These are phyloP conservation scores for Tyria jacobaeae DNA, from an alignment of 2,888 invertebrate genomes.

Conservation along the genomic window DNA sequence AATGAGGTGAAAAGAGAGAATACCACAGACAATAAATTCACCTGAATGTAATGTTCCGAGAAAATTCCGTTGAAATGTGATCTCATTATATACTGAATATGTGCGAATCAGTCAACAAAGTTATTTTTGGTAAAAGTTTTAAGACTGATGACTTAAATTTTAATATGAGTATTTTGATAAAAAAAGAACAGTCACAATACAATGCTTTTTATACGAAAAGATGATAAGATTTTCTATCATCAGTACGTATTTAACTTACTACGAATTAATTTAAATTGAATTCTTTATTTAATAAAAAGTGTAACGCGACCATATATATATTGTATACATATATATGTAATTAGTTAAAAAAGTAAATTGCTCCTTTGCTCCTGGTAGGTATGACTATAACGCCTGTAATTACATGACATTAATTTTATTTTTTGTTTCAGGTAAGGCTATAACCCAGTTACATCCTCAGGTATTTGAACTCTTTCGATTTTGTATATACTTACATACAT, in stretches of 20 bases:
- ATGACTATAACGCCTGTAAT: not conserved
- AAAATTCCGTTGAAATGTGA: conserved; percentile 7
- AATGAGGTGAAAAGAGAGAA: conserved; percentile 11
- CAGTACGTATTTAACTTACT: too few relatives aligned
- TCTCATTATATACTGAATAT: conserved; percentile 3
- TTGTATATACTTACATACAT: too few relatives aligned
- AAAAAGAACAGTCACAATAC: too few relatives aligned
- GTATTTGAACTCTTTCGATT: not conserved
- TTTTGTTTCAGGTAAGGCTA: conserved; percentile 9
- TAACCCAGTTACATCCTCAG: not conserved
- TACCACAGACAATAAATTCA: conserved; percentile 7
- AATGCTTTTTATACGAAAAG: too few relatives aligned
- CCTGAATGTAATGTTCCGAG: conserved; percentile 13
- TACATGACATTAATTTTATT: not conserved
- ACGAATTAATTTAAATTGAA: too few relatives aligned
- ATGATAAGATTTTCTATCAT: too few relatives aligned
- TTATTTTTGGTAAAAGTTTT: not conserved
- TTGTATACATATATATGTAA: too few relatives aligned
- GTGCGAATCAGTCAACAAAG: not conserved
- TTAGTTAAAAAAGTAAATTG: too few relatives aligned
- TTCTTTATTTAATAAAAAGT: too few relatives aligned
- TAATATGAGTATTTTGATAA: too few relatives aligned
- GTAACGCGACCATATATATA: too few relatives aligned
- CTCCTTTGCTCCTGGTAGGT: too few relatives aligned
- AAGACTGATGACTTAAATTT: not conserved